Percentiles rank a stretch among this genome's conserved stretches.
Conservation (phyloP, 30 jellyfish, hydroid and myxozoan genomes). For the Cassiopea andromeda region DNA sequence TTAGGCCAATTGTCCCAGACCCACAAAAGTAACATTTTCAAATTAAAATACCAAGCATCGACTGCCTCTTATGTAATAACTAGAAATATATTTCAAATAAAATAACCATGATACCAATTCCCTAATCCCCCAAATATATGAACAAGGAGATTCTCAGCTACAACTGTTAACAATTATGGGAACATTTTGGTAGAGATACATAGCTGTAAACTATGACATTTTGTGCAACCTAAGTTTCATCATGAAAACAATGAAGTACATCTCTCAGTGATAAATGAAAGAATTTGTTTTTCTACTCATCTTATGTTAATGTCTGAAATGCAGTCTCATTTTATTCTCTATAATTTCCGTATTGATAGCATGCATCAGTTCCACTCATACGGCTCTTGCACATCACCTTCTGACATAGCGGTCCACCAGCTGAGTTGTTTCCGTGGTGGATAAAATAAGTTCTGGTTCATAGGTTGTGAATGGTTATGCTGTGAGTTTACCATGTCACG, state of each 20-base stretch:
- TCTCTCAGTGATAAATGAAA: neutral
- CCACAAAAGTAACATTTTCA: neutral
- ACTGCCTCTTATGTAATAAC: neutral
- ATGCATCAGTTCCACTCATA: neutral
- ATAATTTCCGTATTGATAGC: neutral
- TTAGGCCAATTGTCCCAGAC: neutral
- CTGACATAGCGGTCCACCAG: neutral
- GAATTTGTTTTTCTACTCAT: neutral
- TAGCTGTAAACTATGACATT: neutral
- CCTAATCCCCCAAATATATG: neutral
- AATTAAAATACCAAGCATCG: neutral
- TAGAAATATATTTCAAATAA: neutral
- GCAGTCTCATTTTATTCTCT: neutral
- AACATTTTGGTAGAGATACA: neutral
- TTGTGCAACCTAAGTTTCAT: too few species aligned
- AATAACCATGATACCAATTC: neutral
- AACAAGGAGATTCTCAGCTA: neutral
- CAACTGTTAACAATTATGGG: neutral
- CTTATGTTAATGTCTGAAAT: neutral
- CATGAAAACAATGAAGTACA: neutral
- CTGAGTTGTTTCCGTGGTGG: conserved; percentile 2
- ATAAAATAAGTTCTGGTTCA: conserved; percentile 5
- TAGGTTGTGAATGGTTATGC: neutral
- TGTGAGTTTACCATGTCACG: neutral
- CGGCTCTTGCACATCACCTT: neutral